Base-by-base conservation (phyloP, 2,113 vertebrate species). In the Smithornis capensis region DNA sequence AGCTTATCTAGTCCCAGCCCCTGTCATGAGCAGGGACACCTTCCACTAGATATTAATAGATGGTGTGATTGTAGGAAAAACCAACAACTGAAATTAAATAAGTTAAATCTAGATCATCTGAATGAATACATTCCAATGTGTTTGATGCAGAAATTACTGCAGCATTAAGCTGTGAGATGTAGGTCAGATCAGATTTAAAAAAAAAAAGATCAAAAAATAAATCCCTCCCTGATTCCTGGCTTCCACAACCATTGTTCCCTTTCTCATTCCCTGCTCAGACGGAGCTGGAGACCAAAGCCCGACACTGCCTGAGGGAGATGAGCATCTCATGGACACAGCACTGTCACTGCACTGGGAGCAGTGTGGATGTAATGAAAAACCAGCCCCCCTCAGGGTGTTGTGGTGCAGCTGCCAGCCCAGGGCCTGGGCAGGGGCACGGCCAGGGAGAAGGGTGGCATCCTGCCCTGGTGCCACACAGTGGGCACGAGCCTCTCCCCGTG, bases 311-410 rank as follows among this genome's bases (percentile, higher is more conserved):
- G 0, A 37, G 83, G 90, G 35, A n/a, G 31, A 16, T 3, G 19
- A 2, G 44, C 17, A 4, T n/a, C 79, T 24, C 74, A 4, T 1
- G 0, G 53, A 4, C 21, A 2, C 2, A 40, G 40, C 40, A 40
- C 40, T n/a, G 13, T 40, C 40, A 40, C 40, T 40, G 40, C 40
- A 40, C 40, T 13, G n/a, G n/a, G n/a, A 12, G 21, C 2, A 6
- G 2, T 0, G 3, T 0, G 12, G 35, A 19, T 45, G 15, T 0
- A 1, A 3, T 1, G 8, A 4, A 13, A 14, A 14, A 12, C 0
- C 53, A 27, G 8, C 23, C 47, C 4, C 5, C 3, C 27, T 7
- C 10, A 2, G 0, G 12, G 11, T 4, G 7, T 2, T 27, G 19
- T 0, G 40, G 33, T 4, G 22, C 4, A 1, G 3, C 7, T 31